A percentile compares a stretch with the other conserved stretches of the same genome.
These are phyloP conservation scores for Chaetorhynchus papuensis DNA, from an alignment of 2,113 vertebrate genomes.

Conservation along the genomic window DNA sequence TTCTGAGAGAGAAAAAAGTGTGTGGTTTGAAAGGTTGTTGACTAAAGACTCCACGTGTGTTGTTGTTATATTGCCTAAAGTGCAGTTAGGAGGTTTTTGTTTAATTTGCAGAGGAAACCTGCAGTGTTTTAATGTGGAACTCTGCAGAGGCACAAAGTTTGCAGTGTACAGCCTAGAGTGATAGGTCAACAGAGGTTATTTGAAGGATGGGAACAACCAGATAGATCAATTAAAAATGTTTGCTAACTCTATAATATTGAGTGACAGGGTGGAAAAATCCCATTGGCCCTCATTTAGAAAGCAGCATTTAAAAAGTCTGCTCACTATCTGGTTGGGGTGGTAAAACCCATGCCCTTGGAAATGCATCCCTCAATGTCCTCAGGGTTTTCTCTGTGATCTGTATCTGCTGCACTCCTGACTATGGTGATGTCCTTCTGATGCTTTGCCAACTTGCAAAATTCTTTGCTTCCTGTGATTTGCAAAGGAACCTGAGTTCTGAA, in stretches of 20 bases:
- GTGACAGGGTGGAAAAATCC: neutral
- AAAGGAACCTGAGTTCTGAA: neutral
- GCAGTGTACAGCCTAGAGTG: neutral
- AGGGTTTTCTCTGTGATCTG: neutral
- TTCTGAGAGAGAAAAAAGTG: neutral
- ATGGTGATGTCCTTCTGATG: neutral
- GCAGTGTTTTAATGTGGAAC: neutral
- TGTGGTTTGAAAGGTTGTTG: neutral
- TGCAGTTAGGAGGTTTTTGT: neutral
- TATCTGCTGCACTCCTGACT: neutral
- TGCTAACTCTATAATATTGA: neutral
- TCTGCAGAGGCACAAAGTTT: neutral
- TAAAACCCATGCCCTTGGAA: neutral
- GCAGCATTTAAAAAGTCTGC: neutral
- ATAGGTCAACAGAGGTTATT: neutral
- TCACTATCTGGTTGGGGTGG: neutral
- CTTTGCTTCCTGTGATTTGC: neutral
- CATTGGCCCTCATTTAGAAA: neutral
- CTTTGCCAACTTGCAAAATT: neutral
- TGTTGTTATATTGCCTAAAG: neutral
- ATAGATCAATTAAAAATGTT: conserved; percentile 18
- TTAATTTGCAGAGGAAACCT: neutral
- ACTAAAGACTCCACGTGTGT: neutral
- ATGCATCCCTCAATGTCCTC: neutral
- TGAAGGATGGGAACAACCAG: neutral